Base-by-base conservation (phyloP, 1,140 invertebrate species). In the Akabosia matsudoensis region DNA sequence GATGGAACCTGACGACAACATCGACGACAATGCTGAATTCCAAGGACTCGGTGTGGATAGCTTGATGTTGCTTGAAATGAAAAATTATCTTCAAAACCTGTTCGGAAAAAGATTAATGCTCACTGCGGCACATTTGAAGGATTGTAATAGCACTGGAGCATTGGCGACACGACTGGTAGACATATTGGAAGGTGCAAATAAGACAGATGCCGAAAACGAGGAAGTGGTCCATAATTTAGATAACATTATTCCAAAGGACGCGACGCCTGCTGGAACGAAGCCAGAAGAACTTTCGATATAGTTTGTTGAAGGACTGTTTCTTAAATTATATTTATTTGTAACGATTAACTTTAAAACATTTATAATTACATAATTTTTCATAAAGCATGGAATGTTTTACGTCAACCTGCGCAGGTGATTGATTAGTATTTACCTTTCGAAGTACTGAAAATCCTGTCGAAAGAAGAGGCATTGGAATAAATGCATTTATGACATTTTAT, bases 401-500 rank as follows among this genome's bases (percentile, higher is more conserved):
- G n/a, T n/a, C n/a, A n/a, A n/a, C n/a, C n/a, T n/a, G n/a, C n/a
- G n/a, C n/a, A n/a, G n/a, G n/a, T n/a, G n/a, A n/a, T n/a, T n/a
- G n/a, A n/a, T n/a, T n/a, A n/a, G n/a, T n/a, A n/a, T 10, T 67
- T 56, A 77, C 37, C 72, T 73, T 70, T 77, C 76, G 22, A 77
- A 77, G 34, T 73, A 77, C 51, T 77, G 76, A 22, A 73, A 77
- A 74, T 77, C 76, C 76, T 77, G 72, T 31, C 45, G 61, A 14
- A 31, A 71, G n/a, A n/a, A n/a, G n/a, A 10, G 1, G 10, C 34
- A n/a, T n/a, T n/a, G n/a, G n/a, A n/a, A n/a, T n/a, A n/a, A n/a
- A n/a, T n/a, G n/a, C n/a, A n/a, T n/a, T n/a, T n/a, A n/a, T n/a
- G n/a, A n/a, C n/a, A n/a, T n/a, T n/a, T n/a, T n/a, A n/a, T n/a